Evolutionary conservation across 2,113 vertebrate species (phyloP).

Genomic region (Rattus rattus): DNA sequence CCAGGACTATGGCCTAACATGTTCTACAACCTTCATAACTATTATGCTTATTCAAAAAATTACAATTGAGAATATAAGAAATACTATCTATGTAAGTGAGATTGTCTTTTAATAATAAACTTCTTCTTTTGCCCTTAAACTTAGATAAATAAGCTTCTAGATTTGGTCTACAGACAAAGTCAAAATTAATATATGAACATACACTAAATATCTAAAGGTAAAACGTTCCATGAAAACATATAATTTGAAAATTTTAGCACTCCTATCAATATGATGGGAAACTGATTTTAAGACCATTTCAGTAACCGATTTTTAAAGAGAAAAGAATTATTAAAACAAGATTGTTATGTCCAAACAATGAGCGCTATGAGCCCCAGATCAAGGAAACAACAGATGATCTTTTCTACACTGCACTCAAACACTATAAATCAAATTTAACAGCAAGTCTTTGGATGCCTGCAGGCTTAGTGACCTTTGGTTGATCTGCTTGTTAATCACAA

Average conservation of each 20-base stretch:
- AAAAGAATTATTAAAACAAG: background rate
- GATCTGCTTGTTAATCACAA: background rate
- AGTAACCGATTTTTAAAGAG: background rate
- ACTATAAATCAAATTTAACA: background rate
- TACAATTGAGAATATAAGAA: background rate
- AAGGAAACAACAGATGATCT: background rate
- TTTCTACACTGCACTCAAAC: background rate
- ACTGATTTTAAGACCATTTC: background rate
- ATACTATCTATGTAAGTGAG: background rate
- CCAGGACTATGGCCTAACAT: background rate
- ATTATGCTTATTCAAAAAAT: background rate
- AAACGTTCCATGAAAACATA: background rate
- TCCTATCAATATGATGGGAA: background rate
- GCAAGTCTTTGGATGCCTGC: no score
- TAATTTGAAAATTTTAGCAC: background rate
- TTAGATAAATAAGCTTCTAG: background rate
- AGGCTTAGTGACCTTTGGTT: background rate
- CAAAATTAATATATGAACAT: background rate
- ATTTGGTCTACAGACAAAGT: background rate
- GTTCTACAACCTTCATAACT: background rate
- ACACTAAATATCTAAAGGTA: background rate
- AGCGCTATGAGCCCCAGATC: background rate
- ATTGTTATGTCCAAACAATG: background rate
- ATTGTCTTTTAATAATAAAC: background rate
- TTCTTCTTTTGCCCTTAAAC: background rate